phyloP scores from a whole-genome alignment of 1,140 invertebrate species.

The Drosophila orosa region DNA sequence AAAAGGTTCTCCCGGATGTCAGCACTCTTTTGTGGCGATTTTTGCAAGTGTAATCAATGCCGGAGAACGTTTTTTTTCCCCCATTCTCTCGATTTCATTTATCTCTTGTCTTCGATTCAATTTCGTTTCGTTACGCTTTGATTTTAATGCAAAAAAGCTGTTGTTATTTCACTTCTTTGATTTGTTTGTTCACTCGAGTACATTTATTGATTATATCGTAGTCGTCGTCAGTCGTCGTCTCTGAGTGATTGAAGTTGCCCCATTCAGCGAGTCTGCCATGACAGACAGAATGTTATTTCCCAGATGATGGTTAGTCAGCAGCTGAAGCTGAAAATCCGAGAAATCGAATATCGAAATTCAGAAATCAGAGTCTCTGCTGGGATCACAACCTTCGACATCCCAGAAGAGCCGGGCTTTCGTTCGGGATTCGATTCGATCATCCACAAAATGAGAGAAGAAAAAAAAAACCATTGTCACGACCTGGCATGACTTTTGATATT shows the following conservation, averaged over 20 bases:
- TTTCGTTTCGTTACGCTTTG: conserved; percentile 60
- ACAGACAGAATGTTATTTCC: conserved; percentile 65
- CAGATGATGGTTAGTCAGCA: conserved; percentile 17
- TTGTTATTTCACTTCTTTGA: conserved; percentile 41
- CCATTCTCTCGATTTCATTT: conserved; percentile 40
- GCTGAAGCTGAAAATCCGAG: conserved; percentile 8
- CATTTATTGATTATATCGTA: conserved; percentile 72
- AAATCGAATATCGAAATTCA: conserved; percentile 9
- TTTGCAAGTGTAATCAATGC: conserved; percentile 74
- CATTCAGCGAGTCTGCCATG: conserved; percentile 54
- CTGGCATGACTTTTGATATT: conserved; percentile 49
- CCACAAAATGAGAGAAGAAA: conserved; percentile 24
- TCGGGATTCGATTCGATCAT: conserved; percentile 38
- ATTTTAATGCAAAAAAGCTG: conserved; percentile 56
- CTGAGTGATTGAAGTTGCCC: conserved; percentile 64
- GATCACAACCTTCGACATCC: conserved; percentile 42
- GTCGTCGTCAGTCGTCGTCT: conserved; percentile 17
- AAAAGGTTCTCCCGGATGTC: conserved; percentile 70
- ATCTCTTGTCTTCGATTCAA: conserved; percentile 53
- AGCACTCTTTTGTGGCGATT: conserved; percentile 33
- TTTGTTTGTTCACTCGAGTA: conserved; percentile 37
- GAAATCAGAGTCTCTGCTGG: conserved; percentile 6
- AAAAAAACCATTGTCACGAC: conserved; percentile 74
- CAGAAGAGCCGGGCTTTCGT: conserved; percentile 8
- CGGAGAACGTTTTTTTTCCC: conserved; percentile 40